These are phyloP conservation scores for Hippoglossus hippoglossus DNA, from an alignment of 2,797 vertebrate genomes.

Conservation along the genomic window DNA sequence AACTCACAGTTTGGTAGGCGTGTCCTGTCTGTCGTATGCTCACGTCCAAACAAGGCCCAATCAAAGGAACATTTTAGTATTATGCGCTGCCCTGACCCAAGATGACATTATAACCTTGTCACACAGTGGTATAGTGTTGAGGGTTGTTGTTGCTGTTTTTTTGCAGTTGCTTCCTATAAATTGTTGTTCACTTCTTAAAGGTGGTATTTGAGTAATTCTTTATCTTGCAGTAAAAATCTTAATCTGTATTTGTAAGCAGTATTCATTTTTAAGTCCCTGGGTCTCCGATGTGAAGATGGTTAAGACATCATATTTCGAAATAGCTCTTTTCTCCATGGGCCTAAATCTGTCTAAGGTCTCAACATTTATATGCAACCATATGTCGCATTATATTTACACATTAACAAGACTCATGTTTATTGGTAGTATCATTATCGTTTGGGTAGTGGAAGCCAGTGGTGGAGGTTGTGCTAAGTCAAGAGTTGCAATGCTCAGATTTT, in stretches of 20 bases:
- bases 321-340: conserved; percentile 9
- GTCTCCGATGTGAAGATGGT: conserved; percentile 1
- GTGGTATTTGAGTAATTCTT: neutral
- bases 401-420: conserved; percentile 35
- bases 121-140: neutral
- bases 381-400: conserved; percentile 20
- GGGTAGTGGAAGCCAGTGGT: neutral
- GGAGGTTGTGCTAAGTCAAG: conserved; percentile 11
- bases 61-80: neutral
- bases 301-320: conserved; percentile 1
- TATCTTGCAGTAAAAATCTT: neutral
- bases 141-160: neutral
- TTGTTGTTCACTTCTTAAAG: neutral
- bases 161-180: neutral
- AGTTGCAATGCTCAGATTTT: conserved; percentile 1
- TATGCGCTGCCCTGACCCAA: neutral
- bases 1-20: neutral
- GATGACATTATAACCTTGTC: neutral
- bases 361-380: conserved; percentile 19
- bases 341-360: conserved; percentile 21
- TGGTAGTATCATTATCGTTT: conserved; percentile 8
- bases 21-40: neutral
- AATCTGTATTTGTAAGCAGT: neutral
- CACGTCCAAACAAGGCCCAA: neutral
- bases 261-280: conserved; percentile 6